Evolutionary conservation across 2,888 invertebrate genomes (phyloP).

Genomic region (Napeogenes sylphis): DNA sequence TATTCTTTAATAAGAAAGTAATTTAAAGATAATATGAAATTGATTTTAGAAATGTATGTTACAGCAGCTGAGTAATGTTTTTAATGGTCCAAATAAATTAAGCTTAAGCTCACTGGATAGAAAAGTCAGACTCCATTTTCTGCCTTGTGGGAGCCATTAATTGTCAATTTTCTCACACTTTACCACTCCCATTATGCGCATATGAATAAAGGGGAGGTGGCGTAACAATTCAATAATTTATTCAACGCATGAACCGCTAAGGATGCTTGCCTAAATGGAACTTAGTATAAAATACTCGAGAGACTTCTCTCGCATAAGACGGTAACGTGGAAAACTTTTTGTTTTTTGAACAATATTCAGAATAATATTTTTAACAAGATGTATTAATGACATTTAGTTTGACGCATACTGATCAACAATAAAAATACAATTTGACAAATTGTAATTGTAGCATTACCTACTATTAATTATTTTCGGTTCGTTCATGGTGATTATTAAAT

Average conservation of each 20-base stretch:
- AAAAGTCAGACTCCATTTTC: conserved; percentile 27
- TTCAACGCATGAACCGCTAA: conserved; percentile 31
- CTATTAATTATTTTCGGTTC: too few species aligned
- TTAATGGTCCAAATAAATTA: too few species aligned
- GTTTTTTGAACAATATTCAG: neutral
- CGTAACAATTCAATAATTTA: conserved; percentile 34
- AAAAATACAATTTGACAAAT: neutral
- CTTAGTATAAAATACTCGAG: conserved; percentile 26
- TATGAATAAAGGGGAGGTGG: conserved; percentile 27
- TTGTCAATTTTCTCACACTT: conserved; percentile 35
- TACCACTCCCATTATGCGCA: conserved; percentile 31
- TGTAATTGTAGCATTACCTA: too few species aligned
- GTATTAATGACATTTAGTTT: neutral
- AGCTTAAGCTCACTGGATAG: too few species aligned
- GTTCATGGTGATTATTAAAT: too few species aligned
- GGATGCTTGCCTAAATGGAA: conserved; percentile 25
- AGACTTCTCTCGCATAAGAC: conserved; percentile 17
- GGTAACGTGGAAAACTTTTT: conserved; percentile 3
- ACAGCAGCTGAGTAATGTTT: too few species aligned
- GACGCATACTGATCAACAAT: neutral
- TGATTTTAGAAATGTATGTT: too few species aligned
- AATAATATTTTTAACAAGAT: neutral
- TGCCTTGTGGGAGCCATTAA: conserved; percentile 33
- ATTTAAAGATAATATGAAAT: too few species aligned
- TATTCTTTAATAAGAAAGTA: too few species aligned